Base-by-base conservation (phyloP, 2,113 vertebrate genomes). In the Zapornia atra region DNA sequence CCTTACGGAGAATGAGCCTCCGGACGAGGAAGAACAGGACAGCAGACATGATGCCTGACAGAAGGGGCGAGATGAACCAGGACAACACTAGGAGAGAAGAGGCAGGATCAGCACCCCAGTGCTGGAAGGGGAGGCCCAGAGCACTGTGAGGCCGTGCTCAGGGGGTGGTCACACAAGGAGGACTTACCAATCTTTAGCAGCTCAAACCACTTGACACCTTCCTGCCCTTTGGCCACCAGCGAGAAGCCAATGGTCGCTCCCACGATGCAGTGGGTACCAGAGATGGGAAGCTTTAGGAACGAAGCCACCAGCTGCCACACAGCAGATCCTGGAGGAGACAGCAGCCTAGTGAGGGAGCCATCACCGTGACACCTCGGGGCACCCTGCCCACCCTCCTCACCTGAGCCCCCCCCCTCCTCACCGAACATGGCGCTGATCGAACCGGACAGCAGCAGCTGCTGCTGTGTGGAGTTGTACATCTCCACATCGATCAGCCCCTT, bases 241-340 rank as follows among this genome's bases (percentile, higher is more conserved):
- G 99, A 99, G 95, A 99, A 99, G 25, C 99, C 99, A 38, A 99
- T 99, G 82, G 99, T 99, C 0, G 99, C 99, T 24, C 99, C 99
- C 12, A 99, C 99, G 25, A 99, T 99, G 87, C 99, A 99, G 97
- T 99, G 99, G 24, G 99, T 99, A 75, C 99, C 99, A 95, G 99
- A 99, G 91, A 99, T 99, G 85, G 99, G 99, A 15, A 99, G 99
- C 98, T 99, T 99, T 97, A 99, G 97, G 97, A 99, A 99, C 0
- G 99, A 99, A 92, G 99, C 99, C 33, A 79, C 94, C 50, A 99
- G 98, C 94, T 99, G 99, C 99, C 99, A 99, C 82, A 99, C 99
- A 72, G 99, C 99, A 38, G 99, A 99, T 72, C 99, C 99, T 99
- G 96, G 16, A 92, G 40, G 2, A 85, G 13, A 17, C 44, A 44